Evolutionary conservation across 2,797 vertebrate species (phyloP).

Genomic region (Mormyrus hasselquistii): DNA sequence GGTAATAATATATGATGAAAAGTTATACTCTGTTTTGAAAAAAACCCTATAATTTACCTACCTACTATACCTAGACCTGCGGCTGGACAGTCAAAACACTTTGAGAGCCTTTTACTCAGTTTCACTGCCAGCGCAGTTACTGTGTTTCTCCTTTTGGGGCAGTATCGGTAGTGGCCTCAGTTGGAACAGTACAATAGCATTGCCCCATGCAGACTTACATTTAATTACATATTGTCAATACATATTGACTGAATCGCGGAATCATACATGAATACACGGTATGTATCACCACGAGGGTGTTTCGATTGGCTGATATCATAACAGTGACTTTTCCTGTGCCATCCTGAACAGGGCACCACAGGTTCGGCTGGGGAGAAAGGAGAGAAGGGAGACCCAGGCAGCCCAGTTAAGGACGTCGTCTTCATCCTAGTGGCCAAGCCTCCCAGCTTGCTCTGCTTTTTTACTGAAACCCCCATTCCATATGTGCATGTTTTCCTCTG

Average conservation of each 20-base stretch:
- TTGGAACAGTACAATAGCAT: not conserved
- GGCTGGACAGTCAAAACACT: not conserved
- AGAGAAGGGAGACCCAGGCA: conserved; percentile 60
- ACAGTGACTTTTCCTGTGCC: not conserved
- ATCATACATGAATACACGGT: not conserved
- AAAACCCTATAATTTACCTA: not conserved
- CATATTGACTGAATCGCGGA: not conserved
- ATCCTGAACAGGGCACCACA: conserved; percentile 55
- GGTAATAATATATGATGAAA: not conserved
- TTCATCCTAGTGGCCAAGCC: not conserved
- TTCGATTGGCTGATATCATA: not conserved
- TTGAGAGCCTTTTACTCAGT: not conserved
- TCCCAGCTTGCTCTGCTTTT: not conserved
- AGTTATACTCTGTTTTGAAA: not conserved
- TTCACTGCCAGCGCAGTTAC: not conserved
- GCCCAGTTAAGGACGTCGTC: conserved; percentile 51
- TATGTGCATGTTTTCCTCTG: not conserved
- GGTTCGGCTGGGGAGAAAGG: conserved; percentile 62
- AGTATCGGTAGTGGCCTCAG: not conserved
- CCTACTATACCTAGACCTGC: not conserved
- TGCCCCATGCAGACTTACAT: not conserved
- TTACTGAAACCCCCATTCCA: not conserved
- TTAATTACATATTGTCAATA: not conserved
- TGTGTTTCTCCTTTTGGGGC: not conserved
- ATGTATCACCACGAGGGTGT: not conserved